Percentiles rank a stretch among this genome's conserved stretches.
These are phyloP conservation scores for Electrona antarctica DNA, from an alignment of 2,113 vertebrate species.

Conservation along the genomic window DNA sequence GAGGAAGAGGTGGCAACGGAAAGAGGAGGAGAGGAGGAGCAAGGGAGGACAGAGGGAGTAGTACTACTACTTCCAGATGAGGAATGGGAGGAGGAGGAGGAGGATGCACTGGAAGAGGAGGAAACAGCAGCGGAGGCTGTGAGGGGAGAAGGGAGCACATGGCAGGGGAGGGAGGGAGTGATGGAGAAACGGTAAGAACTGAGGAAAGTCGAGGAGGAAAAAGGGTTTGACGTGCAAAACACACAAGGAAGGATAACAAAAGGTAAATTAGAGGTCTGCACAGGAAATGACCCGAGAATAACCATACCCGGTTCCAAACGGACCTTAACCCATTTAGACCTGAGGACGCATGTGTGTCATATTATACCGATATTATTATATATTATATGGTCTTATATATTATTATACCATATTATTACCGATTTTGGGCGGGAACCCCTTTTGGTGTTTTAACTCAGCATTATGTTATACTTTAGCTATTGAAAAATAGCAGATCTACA, in stretches of 20 bases:
- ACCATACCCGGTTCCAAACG: no score
- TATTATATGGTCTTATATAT: no score
- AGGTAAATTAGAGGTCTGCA: background rate
- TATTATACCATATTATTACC: no score
- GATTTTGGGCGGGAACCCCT: no score
- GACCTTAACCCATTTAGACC: no score
- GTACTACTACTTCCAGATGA: slow-evolving; percentile 81
- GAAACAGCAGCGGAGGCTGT: no score
- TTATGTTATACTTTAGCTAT: no score
- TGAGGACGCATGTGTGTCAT: no score
- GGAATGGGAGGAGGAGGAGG: slow-evolving; percentile 84
- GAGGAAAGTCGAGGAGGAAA: slow-evolving; percentile 71
- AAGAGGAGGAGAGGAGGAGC: slow-evolving; percentile 81
- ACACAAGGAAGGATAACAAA: slow-evolving; percentile 2
- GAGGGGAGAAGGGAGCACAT: slow-evolving; percentile 60
- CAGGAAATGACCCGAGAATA: no score
- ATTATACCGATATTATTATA: no score
- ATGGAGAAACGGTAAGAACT: slow-evolving; percentile 68
- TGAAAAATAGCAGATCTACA: no score
- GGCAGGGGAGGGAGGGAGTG: slow-evolving; percentile 50
- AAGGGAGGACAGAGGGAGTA: slow-evolving; percentile 75
- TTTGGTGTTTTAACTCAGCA: no score
- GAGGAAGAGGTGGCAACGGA: slow-evolving; percentile 78
- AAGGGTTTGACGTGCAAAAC: slow-evolving; percentile 51
- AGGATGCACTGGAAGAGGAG: slow-evolving; percentile 80